Evolutionary conservation across 2,888 invertebrate genomes (phyloP), one percentile per base, ranked within the genome.

Genomic region (Hymenopus coronatus): DNA sequence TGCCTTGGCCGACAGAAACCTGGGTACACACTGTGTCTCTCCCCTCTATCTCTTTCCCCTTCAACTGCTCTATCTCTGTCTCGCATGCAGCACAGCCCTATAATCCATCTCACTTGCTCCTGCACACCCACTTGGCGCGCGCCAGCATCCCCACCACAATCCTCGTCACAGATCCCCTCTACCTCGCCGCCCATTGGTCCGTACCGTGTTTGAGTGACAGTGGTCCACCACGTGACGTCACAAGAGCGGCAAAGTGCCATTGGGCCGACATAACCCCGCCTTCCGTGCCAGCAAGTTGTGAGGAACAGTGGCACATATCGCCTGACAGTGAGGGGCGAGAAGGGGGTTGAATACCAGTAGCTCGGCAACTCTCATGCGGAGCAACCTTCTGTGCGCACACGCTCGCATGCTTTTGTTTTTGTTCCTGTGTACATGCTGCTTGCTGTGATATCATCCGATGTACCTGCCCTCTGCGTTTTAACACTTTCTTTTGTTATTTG

Each of bases 11-110:
- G 84, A 82, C 88, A 84, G 84, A 54, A 30, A 83, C 89, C 89
- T 82, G 84, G 54, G 85, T n/a, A 81, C 33, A 33, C n/a, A 28
- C 88, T 27, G n/a, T 20, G 54, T 70, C 54, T 25, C 25, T 15
- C 54, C 86, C 86, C 87, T 84, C 88, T 85, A 46, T 83, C 83
- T 27, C 85, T 83, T 30, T 28, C 33, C 25, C 84, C 46, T 28
- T 2, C 25, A 14, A 12, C 46, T 12, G 20, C 3, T 84, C 86
- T 85, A 85, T 89, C 87, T 90, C 88, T n/a, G 28, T 87, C 84
- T 46, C 94, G 93, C 92, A 93, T 93, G 92, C 92, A 92, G 92
- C 91, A 92, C 92, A 92, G 92, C 92, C 92, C 92, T 92, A 92
- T 93, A 93, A 93, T 33, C 92, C 92, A 92, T 91, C 92, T 93